Conservation (phyloP, 35 echinoderm and acorn worm species). For the Apostichopus japonicus region DNA sequence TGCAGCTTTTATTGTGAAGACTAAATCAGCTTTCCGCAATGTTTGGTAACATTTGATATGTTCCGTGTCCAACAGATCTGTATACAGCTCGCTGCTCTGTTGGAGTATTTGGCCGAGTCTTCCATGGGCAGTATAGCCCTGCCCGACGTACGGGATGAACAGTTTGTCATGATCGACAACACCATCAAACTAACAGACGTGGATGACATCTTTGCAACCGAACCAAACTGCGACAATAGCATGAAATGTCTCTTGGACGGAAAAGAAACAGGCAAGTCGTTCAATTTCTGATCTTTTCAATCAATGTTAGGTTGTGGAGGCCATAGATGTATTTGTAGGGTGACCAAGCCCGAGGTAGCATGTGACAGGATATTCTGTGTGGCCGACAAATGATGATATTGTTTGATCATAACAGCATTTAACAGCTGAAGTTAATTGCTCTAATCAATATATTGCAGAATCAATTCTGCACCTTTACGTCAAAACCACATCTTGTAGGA, state of each 20-base stretch:
- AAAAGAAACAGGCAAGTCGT: conserved; percentile 52
- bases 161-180: conserved; percentile 79
- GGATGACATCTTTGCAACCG: conserved; percentile 79
- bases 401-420: too few species aligned
- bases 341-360: too few species aligned
- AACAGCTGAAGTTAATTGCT: too few species aligned
- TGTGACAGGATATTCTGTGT: too few species aligned
- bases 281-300: neutral
- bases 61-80: conserved; percentile 45
- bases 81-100: conserved; percentile 59
- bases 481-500: too few species aligned
- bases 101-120: conserved; percentile 79
- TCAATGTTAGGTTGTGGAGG: neutral
- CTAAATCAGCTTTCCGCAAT: too few species aligned
- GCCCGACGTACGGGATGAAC: conserved; percentile 81
- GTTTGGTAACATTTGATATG: neutral
- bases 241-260: conserved; percentile 73
- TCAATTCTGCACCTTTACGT: too few species aligned
- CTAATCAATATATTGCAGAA: too few species aligned
- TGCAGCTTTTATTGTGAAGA: too few species aligned
- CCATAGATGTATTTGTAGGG: too few species aligned
- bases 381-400: too few species aligned
- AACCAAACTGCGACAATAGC: conserved; percentile 75
- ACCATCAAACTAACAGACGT: conserved; percentile 85
- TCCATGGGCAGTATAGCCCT: conserved; percentile 86